phyloP scores from a whole-genome alignment of 1,140 invertebrate genomes.

The Bombus terrestris region DNA sequence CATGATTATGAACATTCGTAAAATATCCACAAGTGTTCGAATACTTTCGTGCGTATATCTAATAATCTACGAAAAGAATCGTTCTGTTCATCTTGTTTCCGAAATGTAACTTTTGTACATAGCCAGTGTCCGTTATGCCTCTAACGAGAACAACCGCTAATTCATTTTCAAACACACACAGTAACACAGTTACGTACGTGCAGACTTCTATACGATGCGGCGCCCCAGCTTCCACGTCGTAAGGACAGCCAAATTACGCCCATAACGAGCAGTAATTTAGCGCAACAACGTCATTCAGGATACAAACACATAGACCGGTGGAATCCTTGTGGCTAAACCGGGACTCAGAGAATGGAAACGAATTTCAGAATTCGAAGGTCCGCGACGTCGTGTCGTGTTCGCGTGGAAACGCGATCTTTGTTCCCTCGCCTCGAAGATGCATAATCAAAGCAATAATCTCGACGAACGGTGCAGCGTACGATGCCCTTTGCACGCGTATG shows the following conservation, averaged over 20 bases:
- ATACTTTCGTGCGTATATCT: no score
- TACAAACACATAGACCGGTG: neutral
- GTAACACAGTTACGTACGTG: no score
- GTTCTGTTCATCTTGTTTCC: neutral
- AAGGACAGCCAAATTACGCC: neutral
- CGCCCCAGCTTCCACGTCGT: neutral
- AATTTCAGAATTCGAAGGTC: neutral
- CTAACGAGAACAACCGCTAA: neutral
- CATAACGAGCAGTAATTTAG: neutral
- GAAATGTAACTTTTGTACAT: neutral
- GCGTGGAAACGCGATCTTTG: neutral
- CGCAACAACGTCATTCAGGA: neutral
- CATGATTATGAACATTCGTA: no score
- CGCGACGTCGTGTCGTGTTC: no score
- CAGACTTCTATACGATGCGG: neutral
- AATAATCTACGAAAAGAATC: neutral
- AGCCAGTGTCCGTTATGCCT: neutral
- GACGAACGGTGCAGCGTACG: neutral
- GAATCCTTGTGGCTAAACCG: neutral
- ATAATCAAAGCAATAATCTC: slow-evolving; percentile 21
- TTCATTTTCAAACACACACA: neutral
- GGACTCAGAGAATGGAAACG: neutral
- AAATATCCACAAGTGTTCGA: no score
- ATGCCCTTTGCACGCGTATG: neutral
- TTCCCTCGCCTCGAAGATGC: neutral